Percentiles rank a stretch among this genome's conserved stretches.
phyloP scores from a whole-genome alignment of 2,888 invertebrate species.

The Apoda limacodes region DNA sequence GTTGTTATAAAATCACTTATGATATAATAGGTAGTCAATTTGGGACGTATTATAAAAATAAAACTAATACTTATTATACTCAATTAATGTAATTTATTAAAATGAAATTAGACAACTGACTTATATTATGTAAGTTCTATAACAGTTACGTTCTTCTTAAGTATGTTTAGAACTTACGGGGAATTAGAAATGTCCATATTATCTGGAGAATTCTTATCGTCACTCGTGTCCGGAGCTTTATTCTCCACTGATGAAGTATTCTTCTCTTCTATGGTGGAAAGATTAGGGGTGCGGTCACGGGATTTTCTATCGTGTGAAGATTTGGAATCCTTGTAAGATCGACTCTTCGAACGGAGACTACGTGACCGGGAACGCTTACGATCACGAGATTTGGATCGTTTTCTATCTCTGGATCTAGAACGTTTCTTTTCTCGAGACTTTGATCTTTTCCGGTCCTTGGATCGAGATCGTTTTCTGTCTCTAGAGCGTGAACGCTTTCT shows the following conservation, averaged over 20 bases:
- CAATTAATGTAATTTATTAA: slow-evolving; percentile 3
- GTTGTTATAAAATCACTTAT: too few relatives aligned
- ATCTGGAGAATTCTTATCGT: slow-evolving; percentile 74
- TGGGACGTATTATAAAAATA: slow-evolving; percentile 6
- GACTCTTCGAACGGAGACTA: slow-evolving; percentile 53
- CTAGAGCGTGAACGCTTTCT: slow-evolving; percentile 70
- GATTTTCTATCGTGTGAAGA: slow-evolving; percentile 48
- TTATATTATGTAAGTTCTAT: neutral
- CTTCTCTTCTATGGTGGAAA: slow-evolving; percentile 37
- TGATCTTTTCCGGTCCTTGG: slow-evolving; percentile 58
- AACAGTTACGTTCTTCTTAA: slow-evolving; percentile 6
- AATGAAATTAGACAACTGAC: neutral
- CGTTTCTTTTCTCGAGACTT: slow-evolving; percentile 60
- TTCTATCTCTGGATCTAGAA: slow-evolving; percentile 56
- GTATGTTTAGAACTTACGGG: slow-evolving; percentile 68
- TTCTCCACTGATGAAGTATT: slow-evolving; percentile 31
- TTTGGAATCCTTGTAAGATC: slow-evolving; percentile 51
- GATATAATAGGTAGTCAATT: too few relatives aligned
- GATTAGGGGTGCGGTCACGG: slow-evolving; percentile 44
- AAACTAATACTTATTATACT: neutral
- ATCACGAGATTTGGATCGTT: slow-evolving; percentile 52
- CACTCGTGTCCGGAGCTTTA: slow-evolving; percentile 41
- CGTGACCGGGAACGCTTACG: slow-evolving; percentile 54
- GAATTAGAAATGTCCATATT: slow-evolving; percentile 87
- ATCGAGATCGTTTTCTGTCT: slow-evolving; percentile 68